phyloP scores from a whole-genome alignment of 2,888 invertebrate genomes.

The Agrilus cyanescens region DNA sequence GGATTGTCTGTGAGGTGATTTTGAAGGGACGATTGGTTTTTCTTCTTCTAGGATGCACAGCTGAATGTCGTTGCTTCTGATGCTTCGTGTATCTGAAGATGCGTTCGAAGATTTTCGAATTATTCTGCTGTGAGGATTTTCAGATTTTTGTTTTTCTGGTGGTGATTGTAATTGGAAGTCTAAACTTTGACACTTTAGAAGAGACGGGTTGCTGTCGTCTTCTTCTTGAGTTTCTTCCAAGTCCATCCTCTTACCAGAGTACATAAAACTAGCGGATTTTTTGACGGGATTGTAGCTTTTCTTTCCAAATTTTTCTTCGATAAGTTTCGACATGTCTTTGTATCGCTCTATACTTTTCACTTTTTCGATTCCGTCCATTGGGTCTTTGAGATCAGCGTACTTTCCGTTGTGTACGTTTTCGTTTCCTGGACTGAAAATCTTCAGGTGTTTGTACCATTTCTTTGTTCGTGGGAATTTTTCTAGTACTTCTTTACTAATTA shows the following conservation, averaged over 20 bases:
- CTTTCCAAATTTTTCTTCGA: slow-evolving; percentile 53
- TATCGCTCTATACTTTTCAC: slow-evolving; percentile 59
- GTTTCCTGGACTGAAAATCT: slow-evolving; percentile 40
- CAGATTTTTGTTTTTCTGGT: slow-evolving; percentile 12
- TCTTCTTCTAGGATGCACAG: slow-evolving; percentile 29
- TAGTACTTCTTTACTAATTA: slow-evolving; percentile 27
- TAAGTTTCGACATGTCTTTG: slow-evolving; percentile 58
- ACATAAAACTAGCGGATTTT: slow-evolving; percentile 33
- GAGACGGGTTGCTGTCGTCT: slow-evolving; percentile 21
- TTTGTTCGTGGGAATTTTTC: slow-evolving; percentile 42
- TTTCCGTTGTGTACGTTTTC: slow-evolving; percentile 24
- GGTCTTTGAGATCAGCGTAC: slow-evolving; percentile 39
- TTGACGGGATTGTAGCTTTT: slow-evolving; percentile 31
- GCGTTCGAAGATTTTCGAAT: slow-evolving; percentile 16
- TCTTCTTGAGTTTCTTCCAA: slow-evolving; percentile 21
- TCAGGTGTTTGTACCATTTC: slow-evolving; percentile 56
- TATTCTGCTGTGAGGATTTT: slow-evolving; percentile 1
- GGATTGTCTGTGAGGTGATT: slow-evolving; percentile 16
- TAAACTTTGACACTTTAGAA: slow-evolving; percentile 29
- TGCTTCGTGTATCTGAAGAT: slow-evolving; percentile 18
- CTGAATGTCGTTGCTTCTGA: slow-evolving; percentile 27
- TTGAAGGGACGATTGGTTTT: slow-evolving; percentile 14
- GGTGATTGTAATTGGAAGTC: slow-evolving; percentile 26
- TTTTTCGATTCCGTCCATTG: slow-evolving; percentile 50
- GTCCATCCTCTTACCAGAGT: slow-evolving; percentile 27